These are phyloP conservation scores for Syndactyla subalaris DNA, from an alignment of 2,797 vertebrate species.

Conservation along the genomic window DNA sequence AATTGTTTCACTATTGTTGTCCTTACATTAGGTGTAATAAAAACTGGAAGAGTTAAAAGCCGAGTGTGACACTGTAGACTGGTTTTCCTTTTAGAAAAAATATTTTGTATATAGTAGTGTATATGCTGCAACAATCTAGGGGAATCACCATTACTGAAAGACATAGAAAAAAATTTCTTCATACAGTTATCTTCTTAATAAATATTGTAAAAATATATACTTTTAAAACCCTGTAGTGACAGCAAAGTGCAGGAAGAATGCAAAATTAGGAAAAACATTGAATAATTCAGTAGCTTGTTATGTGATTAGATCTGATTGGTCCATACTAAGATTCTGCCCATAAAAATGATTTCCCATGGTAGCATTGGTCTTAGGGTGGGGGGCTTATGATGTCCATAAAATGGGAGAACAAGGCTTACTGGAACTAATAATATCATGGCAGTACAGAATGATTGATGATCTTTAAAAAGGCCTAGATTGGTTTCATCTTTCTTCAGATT, in stretches of 20 bases:
- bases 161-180: conserved; percentile 17
- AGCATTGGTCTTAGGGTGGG: conserved; percentile 45
- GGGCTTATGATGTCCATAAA: conserved; percentile 89
- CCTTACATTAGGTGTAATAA: conserved; percentile 50
- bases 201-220: conserved; percentile 58
- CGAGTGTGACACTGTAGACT: neutral
- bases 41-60: conserved; percentile 43
- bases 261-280: conserved; percentile 67
- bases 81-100: conserved; percentile 8
- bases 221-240: conserved; percentile 56
- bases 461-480: conserved; percentile 90
- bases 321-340: conserved; percentile 64
- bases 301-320: conserved; percentile 71
- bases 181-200: conserved; percentile 51
- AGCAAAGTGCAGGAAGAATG: conserved; percentile 59
- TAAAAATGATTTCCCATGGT: conserved; percentile 73
- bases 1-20: conserved; percentile 58
- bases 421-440: conserved; percentile 91
- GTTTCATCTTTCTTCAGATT: conserved; percentile 96
- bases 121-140: conserved; percentile 6
- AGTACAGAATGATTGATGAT: conserved; percentile 90
- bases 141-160: conserved; percentile 12
- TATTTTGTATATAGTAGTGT: neutral
- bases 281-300: conserved; percentile 76
- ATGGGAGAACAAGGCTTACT: conserved; percentile 91